Percentiles rank a stretch among this genome's conserved stretches.
Conservation (phyloP, 2,113 vertebrate species). For the Ammospiza caudacuta region DNA sequence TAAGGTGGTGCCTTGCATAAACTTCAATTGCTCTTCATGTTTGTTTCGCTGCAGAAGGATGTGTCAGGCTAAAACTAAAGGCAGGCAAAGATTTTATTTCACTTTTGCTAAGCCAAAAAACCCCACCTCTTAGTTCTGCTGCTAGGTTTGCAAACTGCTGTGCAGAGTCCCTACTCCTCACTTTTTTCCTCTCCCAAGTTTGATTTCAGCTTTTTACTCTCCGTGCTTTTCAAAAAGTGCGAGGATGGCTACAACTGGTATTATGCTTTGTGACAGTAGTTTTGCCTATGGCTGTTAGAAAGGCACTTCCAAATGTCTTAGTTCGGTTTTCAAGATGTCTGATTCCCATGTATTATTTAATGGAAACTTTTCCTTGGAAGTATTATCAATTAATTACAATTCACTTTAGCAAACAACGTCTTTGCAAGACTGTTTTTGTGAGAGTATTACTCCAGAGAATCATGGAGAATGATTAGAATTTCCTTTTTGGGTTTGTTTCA, state of each 20-base stretch:
- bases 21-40: accelerated
- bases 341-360: neutral
- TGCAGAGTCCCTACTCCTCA: neutral
- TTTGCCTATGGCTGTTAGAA: neutral
- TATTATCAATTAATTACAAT: neutral
- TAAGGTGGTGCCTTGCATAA: neutral
- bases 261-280: neutral
- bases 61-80: neutral
- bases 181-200: neutral
- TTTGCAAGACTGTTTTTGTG: neutral
- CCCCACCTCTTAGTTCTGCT: neutral
- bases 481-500: neutral
- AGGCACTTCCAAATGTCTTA: neutral
- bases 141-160: neutral
- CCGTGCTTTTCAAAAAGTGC: neutral
- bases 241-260: neutral
- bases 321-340: neutral
- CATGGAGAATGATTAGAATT: neutral
- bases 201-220: neutral
- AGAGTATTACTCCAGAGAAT: neutral
- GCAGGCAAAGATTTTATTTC: neutral
- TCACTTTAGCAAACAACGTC: neutral
- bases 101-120: neutral
- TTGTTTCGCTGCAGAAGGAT: neutral
- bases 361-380: conserved; percentile 30